Evolutionary conservation across 2,888 invertebrate genomes (phyloP), one percentile per base, ranked within the genome.

Genomic region (Dione juno): DNA sequence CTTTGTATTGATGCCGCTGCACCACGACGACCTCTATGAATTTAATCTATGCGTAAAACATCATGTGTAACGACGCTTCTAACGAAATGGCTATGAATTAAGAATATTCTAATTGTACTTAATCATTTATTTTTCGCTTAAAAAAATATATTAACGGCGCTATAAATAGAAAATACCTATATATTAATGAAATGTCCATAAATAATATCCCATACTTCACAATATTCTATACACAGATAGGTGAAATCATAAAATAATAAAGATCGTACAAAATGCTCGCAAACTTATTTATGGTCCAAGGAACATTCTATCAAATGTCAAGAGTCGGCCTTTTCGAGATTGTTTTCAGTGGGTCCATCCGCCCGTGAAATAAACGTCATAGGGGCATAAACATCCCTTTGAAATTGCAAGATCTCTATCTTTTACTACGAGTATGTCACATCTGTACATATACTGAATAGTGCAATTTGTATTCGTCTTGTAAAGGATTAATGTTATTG

Each of bases 281-380:
- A 69, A 73, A 76, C 78, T 81, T 79, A 79, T 88, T 87, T 88
- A 89, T 87, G 89, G 84, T 87, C 83, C 83, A 80, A 82, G 79
- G 83, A 82, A 81, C 85, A 85, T 89, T 88, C 88, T 86, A 90
- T 90, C 90, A 90, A 90, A 90, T 89, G 89, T 88, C 90, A 88
- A 82, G 82, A 80, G 79, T 74, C 83, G 87, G 82, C 85, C 85
- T 86, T 85, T 88, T 80, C 80, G 79, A 81, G 81, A 85, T 87
- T 84, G 86, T 87, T 86, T 85, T 82, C 85, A 82, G 78, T 80
- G 82, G 77, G 80, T 70, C 78, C 84, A 78, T 74, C 84, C 86
- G 81, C 81, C 87, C 88, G 87, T 88, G 84, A 89, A 89, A 89
- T 88, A 85, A 87, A 86, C 81, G 82, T 79, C 79, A 79, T 80